Base-by-base conservation (phyloP, 2,113 vertebrate genomes). In the Grantiella picta region DNA sequence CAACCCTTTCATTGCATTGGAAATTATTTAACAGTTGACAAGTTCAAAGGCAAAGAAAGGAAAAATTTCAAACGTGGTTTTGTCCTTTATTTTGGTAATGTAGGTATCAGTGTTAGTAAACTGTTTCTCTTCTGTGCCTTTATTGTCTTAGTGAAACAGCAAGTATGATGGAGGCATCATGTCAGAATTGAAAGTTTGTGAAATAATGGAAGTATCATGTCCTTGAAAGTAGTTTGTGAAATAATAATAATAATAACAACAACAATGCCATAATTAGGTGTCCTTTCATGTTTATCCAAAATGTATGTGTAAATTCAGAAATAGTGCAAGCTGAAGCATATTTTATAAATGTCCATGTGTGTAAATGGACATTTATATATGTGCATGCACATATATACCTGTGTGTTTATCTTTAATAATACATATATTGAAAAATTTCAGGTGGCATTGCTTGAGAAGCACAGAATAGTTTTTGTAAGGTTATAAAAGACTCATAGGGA, bases 1-100 rank as follows among this genome's bases (percentile, higher is more conserved):
- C 10, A 53, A 56, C 7, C 1, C 16, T 79, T 71, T 68, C 15
- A 7, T 61, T 23, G 15, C 40, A 59, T 88, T 38, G 53, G 47
- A 61, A 89, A 50, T 38, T 50, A 80, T 68, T 71, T 69, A 95
- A 45, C 38, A 49, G 36, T 47, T 82, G 81, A 64, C 80, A 82
- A 81, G 23, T 66, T 79, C 64, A 63, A 91, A 95, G 92, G 82
- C 10, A 96, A 90, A 23, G 16, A 83, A 82, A 92, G 61, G 75
- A 79, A 95, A 85, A 92, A 68, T 86, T 94, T 94, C 75, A 79
- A 87, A 53, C 38, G 14, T 54, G 28, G 11, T 90, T 95, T 60
- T 77, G 53, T 75, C 59, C 14, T 85, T 95, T 94, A 36, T 29
- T 64, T 91, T 81, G 14, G 60, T 53, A 56, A 88, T 52, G 35